Base-by-base conservation (phyloP, 1,140 invertebrate genomes). In the Littorina saxatilis region DNA sequence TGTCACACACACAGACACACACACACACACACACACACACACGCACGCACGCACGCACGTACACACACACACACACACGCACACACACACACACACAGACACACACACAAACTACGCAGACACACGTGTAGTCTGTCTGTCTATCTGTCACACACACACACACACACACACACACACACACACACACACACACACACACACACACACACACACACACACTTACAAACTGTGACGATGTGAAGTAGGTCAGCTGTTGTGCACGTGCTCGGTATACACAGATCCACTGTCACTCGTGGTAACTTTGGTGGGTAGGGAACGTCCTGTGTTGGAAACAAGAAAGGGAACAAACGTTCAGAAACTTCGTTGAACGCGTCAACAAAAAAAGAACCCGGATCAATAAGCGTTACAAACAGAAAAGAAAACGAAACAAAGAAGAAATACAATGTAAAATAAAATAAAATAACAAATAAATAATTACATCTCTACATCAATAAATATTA, bases 181-280 rank as follows among this genome's bases (percentile, higher is more conserved):
- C 2, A 13, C 43, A 74, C 29, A 47, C 15, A 74, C 39, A 43
- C 43, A 74, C 29, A 55, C 35, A 43, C 43, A 74, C 29, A 43
- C 1, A 50, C 13, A 52, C 50, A 20, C 73, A 75, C 35, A 23
- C 50, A 40, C 70, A 40, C 70, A 37, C 4, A 40, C 37, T 11
- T 35, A 82, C 80, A 82, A n/a, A 23, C 35, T 2, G 73, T 68
- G n/a, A 82, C 43, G 29, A 82, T 47, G 58, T 20, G 32, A 32
- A 17, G n/a, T 5, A 82, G 23, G 13, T 82, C 80, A 3, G 17
- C 37, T 43, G 58, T 29, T 0, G 43, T 20, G 74, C 80, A 82
- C 5, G 73, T 70, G 40, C 43, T 1, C 9, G 80, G 80, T 4
- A 82, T 55, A 55, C 80, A 82, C 40, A 82, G 37, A 47, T 82